Percentiles rank a stretch among this genome's conserved stretches.
Evolutionary conservation across 2,113 vertebrate genomes (phyloP).

Genomic region (Scomber scombrus): DNA sequence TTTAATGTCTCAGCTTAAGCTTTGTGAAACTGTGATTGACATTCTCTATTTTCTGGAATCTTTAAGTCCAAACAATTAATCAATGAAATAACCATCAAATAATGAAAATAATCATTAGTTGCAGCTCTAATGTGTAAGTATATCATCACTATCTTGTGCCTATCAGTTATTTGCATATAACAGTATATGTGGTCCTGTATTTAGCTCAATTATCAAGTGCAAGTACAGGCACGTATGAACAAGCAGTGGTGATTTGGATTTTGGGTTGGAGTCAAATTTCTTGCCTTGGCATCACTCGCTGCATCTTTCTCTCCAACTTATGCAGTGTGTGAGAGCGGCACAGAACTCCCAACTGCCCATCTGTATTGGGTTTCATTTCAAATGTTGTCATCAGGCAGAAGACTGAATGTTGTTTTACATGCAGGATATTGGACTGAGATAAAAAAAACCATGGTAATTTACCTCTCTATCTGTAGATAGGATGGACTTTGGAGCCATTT

Average conservation of each 20-base stretch:
- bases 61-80: no score
- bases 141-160: background rate
- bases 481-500: constrained; percentile 62
- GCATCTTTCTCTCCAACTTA: background rate
- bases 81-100: no score
- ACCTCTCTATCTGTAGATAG: background rate
- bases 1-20: no score
- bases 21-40: no score
- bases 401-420: background rate
- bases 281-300: constrained; percentile 8
- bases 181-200: background rate
- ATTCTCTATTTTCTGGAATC: no score
- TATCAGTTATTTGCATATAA: background rate
- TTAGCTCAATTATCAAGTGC: background rate
- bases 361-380: background rate
- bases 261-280: background rate
- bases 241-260: background rate
- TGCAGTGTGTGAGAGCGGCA: background rate
- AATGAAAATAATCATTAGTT: no score
- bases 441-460: background rate
- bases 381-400: background rate
- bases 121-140: background rate
- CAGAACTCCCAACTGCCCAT: background rate
- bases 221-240: background rate
- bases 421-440: background rate